Conservation (phyloP, 2,888 invertebrate species). For the Brachyopa scutellaris region DNA sequence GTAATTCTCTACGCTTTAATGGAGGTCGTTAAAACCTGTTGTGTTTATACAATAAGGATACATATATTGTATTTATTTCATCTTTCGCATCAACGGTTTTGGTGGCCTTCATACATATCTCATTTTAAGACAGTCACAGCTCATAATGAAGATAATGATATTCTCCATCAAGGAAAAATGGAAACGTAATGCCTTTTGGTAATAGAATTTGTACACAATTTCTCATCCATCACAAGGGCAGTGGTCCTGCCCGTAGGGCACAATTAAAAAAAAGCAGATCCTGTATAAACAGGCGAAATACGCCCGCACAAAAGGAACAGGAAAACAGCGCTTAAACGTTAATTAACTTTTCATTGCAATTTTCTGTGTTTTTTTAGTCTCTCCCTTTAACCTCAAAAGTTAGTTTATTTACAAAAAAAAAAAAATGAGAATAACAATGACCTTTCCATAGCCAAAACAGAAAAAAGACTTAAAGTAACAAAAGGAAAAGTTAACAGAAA, state of each 20-base stretch:
- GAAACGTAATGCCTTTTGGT: slow-evolving; percentile 6
- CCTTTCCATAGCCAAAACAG: slow-evolving; percentile 8
- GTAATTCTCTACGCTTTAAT: neutral
- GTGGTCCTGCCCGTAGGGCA: neutral
- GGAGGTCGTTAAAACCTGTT: slow-evolving; percentile 33
- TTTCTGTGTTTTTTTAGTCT: slow-evolving; percentile 15
- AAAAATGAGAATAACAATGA: slow-evolving; percentile 10
- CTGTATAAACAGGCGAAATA: too few relatives aligned
- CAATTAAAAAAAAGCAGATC: slow-evolving; percentile 16
- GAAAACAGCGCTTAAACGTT: slow-evolving; percentile 14
- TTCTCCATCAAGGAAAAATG: neutral
- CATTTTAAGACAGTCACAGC: slow-evolving; percentile 6
- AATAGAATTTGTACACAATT: slow-evolving; percentile 16
- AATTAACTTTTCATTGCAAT: slow-evolving; percentile 43
- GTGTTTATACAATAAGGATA: neutral
- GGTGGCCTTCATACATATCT: neutral
- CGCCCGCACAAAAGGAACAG: neutral
- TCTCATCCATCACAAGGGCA: neutral
- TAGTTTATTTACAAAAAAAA: slow-evolving; percentile 29
- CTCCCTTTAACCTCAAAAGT: slow-evolving; percentile 16
- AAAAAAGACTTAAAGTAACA: slow-evolving; percentile 4
- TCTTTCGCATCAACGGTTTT: slow-evolving; percentile 35
- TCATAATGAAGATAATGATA: slow-evolving; percentile 15
- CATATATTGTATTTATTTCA: slow-evolving; percentile 2
- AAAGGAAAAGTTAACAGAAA: slow-evolving; percentile 19